Conservation (phyloP, 1,140 invertebrate species). For the Episyrphus balteatus region DNA sequence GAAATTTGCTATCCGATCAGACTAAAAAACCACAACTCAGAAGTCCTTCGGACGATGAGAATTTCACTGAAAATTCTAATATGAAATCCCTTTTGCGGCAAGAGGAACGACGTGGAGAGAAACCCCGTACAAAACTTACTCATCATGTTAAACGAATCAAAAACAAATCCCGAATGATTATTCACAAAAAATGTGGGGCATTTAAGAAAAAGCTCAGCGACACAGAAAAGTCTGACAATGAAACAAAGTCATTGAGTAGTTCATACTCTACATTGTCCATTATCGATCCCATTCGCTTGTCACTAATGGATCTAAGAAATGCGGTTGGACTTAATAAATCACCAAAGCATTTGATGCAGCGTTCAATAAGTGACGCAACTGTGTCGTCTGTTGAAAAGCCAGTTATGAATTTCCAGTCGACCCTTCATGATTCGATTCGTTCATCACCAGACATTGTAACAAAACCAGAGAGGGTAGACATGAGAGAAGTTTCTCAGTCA, state of each 20-base stretch:
- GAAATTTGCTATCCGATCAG: too few species aligned
- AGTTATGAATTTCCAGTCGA: too few species aligned
- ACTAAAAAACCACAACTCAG: neutral
- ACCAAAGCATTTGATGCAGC: slow-evolving; percentile 33
- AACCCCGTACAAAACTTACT: slow-evolving; percentile 38
- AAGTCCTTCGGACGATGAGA: neutral
- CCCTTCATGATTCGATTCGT: too few species aligned
- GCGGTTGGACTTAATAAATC: neutral
- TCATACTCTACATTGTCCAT: slow-evolving; percentile 20
- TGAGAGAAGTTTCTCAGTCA: too few species aligned
- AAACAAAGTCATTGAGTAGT: neutral
- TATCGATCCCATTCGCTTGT: neutral
- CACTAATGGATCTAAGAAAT: neutral
- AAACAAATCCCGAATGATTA: slow-evolving; percentile 42
- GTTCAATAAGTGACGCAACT: slow-evolving; percentile 31
- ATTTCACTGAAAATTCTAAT: slow-evolving; percentile 6
- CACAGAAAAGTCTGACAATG: neutral
- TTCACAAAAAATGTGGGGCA: slow-evolving; percentile 40
- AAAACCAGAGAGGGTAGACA: too few species aligned
- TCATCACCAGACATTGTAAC: too few species aligned
- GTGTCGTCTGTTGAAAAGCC: too few species aligned
- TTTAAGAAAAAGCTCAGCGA: slow-evolving; percentile 30
- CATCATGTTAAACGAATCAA: slow-evolving; percentile 44
- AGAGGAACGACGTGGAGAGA: slow-evolving; percentile 44
- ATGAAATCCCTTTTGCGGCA: slow-evolving; percentile 40